Base-by-base conservation (phyloP, 2,113 vertebrate species). In the Neolamprologus variostigma region DNA sequence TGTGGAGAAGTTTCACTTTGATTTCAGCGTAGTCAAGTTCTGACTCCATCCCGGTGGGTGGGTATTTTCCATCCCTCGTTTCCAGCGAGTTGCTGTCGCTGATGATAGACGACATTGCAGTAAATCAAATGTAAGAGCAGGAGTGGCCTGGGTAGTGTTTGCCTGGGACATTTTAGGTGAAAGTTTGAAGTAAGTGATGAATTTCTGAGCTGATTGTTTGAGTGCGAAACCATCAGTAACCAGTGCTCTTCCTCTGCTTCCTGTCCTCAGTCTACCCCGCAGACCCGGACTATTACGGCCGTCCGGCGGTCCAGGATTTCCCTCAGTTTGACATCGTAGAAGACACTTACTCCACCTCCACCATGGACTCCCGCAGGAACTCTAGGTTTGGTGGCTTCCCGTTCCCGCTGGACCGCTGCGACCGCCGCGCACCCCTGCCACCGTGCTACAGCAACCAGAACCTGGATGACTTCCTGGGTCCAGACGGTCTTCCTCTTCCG, bases 391-490 rank as follows among this genome's bases (percentile, higher is more conserved):
- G 97, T 2, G 98, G 99, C 10, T 99, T 99, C 84, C 98, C 98
- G 2, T 99, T 99, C 92, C 98, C 98, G 0, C 94, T 99, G 89
- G 97, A 98, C 26, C 96, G 97, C 50, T 96, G 91, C 7, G 98
- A 98, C 95, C 98, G 98, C 59, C 96, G 98, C 2, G 98, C 99
- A 0, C 98, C 99, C 2, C 96, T 99, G n/a, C 98, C 99, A 0
- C 98, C 98, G 2, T 97, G 98, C 93, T 99, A 99, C 90, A 99
- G 98, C 96, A 98, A 98, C 95, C 98, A 98, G 92, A 98, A 98
- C 95, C 96, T 99, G 94, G 98, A 99, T 83, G 98, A 98, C 90
- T 98, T 99, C 94, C 94, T 99, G 84, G 97, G 97, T 0, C 96
- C 97, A 0, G 94, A 96, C 3, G 96, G 97, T 1, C 92, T 85